Conservation (phyloP, 2,888 invertebrate species). For the Drosophila sordidula region DNA sequence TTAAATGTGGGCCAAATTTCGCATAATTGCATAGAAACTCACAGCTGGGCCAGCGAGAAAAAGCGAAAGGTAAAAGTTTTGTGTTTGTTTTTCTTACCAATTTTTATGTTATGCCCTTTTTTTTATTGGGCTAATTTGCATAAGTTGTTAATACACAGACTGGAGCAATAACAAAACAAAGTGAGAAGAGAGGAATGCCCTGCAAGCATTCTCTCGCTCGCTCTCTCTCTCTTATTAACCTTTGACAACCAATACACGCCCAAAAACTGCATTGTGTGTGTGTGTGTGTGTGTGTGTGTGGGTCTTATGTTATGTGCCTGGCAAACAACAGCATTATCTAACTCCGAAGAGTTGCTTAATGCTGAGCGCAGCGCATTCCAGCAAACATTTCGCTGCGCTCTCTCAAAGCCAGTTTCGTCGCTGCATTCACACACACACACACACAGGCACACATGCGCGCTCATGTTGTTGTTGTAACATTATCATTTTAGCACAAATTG, state of each 20-base stretch:
- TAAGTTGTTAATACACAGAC: slow-evolving; percentile 33
- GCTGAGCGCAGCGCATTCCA: slow-evolving; percentile 22
- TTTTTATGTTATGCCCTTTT: slow-evolving; percentile 12
- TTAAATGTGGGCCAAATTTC: slow-evolving; percentile 54
- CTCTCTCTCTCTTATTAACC: slow-evolving; percentile 9
- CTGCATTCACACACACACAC: slow-evolving; percentile 7
- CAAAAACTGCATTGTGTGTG: slow-evolving; percentile 26
- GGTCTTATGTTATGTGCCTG: slow-evolving; percentile 14
- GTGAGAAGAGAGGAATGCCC: slow-evolving; percentile 10
- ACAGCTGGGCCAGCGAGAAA: slow-evolving; percentile 37
- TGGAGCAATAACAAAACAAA: slow-evolving; percentile 42
- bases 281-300: slow-evolving; percentile 1
- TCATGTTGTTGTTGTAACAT: slow-evolving; percentile 11
- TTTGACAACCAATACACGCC: slow-evolving; percentile 36
- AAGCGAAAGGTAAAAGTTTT: slow-evolving; percentile 61
- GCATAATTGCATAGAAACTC: slow-evolving; percentile 59
- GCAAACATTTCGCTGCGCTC: slow-evolving; percentile 22
- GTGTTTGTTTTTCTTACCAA: slow-evolving; percentile 13
- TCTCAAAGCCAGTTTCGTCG: slow-evolving; percentile 20
- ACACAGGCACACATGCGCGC: neutral
- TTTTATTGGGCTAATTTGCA: slow-evolving; percentile 38
- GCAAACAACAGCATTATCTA: slow-evolving; percentile 44
- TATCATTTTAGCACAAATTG: slow-evolving; percentile 35
- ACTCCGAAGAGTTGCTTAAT: slow-evolving; percentile 25
- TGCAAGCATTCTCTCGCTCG: slow-evolving; percentile 6